A percentile compares a stretch with the other conserved stretches of the same genome.
phyloP scores from a whole-genome alignment of 1,140 invertebrate genomes.

The Physella acuta region DNA sequence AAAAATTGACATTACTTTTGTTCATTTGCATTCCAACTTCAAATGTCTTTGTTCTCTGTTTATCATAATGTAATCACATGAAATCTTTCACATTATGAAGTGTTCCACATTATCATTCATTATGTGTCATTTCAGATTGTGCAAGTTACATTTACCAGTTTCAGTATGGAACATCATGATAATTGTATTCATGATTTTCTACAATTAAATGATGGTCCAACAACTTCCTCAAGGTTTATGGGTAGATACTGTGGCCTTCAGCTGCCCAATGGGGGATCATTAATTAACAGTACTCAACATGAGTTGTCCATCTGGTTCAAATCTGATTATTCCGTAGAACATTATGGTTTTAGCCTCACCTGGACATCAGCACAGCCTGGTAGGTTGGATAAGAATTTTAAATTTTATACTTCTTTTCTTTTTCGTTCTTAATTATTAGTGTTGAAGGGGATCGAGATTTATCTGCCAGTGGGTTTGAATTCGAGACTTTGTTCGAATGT shows the following conservation, averaged over 20 bases:
- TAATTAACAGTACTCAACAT: conserved; percentile 72
- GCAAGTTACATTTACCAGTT: conserved; percentile 64
- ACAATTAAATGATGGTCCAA: conserved; percentile 70
- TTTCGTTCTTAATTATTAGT: no score
- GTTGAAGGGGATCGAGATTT: no score
- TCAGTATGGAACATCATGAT: conserved; percentile 55
- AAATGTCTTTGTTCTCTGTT: neutral
- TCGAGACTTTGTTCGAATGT: no score
- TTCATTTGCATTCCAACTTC: neutral
- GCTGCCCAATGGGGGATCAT: conserved; percentile 56
- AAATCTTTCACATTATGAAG: neutral
- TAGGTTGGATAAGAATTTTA: conserved; percentile 34
- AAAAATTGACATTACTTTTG: neutral
- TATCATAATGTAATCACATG: neutral
- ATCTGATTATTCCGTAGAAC: conserved; percentile 42
- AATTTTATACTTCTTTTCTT: no score
- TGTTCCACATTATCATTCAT: neutral
- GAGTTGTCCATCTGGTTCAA: conserved; percentile 58
- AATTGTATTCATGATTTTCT: conserved; percentile 55
- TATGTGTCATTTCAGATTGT: conserved; percentile 44
- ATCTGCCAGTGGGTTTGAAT: no score
- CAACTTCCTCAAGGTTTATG: conserved; percentile 61
- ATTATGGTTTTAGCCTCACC: conserved; percentile 58
- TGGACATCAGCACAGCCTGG: conserved; percentile 62
- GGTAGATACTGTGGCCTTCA: conserved; percentile 80